Evolutionary conservation across 2,888 invertebrate genomes (phyloP), one percentile per base, ranked within the genome.

Genomic region (Zhuqinia jingwanae): DNA sequence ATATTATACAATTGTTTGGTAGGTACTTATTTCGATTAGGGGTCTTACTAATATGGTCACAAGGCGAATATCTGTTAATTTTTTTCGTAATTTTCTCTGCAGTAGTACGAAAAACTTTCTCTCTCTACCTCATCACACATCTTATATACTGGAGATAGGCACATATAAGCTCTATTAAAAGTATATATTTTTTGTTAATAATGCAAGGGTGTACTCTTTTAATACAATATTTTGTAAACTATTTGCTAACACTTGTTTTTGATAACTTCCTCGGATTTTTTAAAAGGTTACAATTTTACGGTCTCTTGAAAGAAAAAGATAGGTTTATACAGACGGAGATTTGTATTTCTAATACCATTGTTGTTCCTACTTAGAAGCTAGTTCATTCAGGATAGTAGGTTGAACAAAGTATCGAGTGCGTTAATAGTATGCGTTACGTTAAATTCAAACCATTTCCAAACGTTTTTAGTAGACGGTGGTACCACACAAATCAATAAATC

Each of bases 321-420:
- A 22, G 13, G 25, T 25, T 13, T 8, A 10, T 25, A 13, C 10
- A 47, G 2, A 68, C 11, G 45, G 45, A 25, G 47, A 70, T 70
- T n/a, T n/a, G n/a, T n/a, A n/a, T n/a, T 70, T 25, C 20, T 25
- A 70, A n/a, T 70, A 50, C 50, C 22, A 30, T 30, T 20, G 25
- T 30, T 68, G 70, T 70, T 70, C 70, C 70, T 70, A 70, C 22
- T 25, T 70, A 47, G 47, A 70, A 47, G 45, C 70, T 70, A 70
- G 70, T 70, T 70, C 70, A 70, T 25, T 70, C 20, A 20, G 11
- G 2, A 10, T 8, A 36, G 45, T 68, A 45, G 45, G 17, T 63
- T 63, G 27, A 30, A 15, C 25, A 56, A 60, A 30, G 25, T 63
- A 58, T n/a, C 25, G 36, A 15, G 42, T 68, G 17, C 45, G 5